Percentiles rank a stretch among this genome's conserved stretches.
Evolutionary conservation across 2,113 vertebrate species (phyloP).

Genomic region (Pampusana beccarii): DNA sequence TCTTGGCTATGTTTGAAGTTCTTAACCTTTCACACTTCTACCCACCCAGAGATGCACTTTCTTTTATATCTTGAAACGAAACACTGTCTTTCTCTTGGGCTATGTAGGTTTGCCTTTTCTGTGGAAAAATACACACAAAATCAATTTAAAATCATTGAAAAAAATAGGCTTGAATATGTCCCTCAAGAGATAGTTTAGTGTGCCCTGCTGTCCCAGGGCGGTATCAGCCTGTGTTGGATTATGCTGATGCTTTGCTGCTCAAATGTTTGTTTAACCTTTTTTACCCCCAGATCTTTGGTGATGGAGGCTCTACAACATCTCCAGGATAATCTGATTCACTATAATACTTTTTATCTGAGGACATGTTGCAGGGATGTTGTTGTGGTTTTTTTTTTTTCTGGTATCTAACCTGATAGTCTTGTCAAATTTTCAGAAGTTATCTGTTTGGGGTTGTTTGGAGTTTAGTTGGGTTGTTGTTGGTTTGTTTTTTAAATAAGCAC

Average conservation of each 20-base stretch:
- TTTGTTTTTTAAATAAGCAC: background rate
- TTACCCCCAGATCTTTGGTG: background rate
- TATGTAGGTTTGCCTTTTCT: slow-evolving; percentile 12
- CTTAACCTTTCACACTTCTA: background rate
- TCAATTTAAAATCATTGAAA: background rate
- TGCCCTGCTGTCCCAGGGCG: background rate
- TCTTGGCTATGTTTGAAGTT: slow-evolving; percentile 4
- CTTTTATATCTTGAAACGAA: background rate
- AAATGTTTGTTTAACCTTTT: background rate
- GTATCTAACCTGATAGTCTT: background rate
- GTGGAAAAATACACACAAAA: background rate
- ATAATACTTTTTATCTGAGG: background rate
- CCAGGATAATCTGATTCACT: background rate
- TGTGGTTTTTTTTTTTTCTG: background rate
- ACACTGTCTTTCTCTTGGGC: background rate
- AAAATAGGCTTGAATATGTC: background rate
- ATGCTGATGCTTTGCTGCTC: background rate
- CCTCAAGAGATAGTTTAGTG: background rate
- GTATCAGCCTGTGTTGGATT: background rate
- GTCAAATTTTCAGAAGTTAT: background rate
- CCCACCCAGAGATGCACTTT: background rate
- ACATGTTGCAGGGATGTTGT: rapidly evolving
- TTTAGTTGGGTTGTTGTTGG: background rate
- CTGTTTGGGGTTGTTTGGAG: rapidly evolving
- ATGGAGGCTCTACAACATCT: background rate